Conservation (phyloP, 2,113 vertebrate genomes). For the Pomatorhinus ruficollis region DNA sequence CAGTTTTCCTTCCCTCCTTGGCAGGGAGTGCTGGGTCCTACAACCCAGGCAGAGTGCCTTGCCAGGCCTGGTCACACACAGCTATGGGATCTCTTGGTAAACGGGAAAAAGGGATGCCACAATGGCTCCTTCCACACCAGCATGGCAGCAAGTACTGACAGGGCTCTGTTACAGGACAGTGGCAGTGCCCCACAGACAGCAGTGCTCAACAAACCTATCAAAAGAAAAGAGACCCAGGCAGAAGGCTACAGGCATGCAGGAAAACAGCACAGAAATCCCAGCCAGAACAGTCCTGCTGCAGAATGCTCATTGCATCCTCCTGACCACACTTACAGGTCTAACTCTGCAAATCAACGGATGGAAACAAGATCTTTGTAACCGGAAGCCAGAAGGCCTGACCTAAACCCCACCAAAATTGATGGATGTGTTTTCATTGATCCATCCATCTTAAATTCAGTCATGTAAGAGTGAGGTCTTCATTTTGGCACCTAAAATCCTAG, state of each 20-base stretch:
- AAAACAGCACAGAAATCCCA: background rate
- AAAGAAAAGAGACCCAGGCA: background rate
- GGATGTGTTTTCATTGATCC: background rate
- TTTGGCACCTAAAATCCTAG: background rate
- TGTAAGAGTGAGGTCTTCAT: background rate
- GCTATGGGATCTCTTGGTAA: background rate
- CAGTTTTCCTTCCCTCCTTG: background rate
- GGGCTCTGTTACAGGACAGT: background rate
- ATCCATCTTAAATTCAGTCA: background rate
- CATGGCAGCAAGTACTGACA: accelerated
- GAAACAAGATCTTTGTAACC: background rate
- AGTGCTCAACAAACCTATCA: accelerated
- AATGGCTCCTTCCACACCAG: background rate
- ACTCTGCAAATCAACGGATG: background rate
- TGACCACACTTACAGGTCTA: background rate
- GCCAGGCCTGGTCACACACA: background rate
- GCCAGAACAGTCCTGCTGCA: background rate
- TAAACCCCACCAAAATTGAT: background rate
- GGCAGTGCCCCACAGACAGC: background rate
- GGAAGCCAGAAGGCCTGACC: background rate
- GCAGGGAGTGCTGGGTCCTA: background rate
- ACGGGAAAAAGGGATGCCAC: background rate
- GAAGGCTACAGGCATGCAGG: background rate
- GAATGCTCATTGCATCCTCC: background rate
- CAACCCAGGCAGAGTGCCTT: background rate